Base-by-base conservation (phyloP, 2,797 vertebrate genomes). In the Pogonophryne albipinna region DNA sequence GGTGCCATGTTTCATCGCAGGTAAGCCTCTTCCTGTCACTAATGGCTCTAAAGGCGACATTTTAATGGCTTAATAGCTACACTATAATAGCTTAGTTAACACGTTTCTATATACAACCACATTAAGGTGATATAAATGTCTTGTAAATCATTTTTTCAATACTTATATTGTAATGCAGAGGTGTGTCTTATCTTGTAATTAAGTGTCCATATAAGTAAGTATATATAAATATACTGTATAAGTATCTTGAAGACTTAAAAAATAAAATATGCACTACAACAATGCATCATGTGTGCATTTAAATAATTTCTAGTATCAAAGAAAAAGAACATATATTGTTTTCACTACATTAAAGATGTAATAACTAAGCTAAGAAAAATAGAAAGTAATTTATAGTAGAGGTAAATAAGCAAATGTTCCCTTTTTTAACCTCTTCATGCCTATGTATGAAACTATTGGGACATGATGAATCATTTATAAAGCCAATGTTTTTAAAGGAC, bases 1-100 rank as follows among this genome's bases (percentile, higher is more conserved):
- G 6, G 95, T 98, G 70, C 96, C 96, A 11, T 99, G 97, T 59
- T 99, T 97, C 75, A 79, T 94, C 47, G 95, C 95, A 76, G 97
- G 97, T 98, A 14, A 58, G 87, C 85, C 20, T 31, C 20, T 11
- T 47, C 11, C 17, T 27, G 1, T 23, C 45, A 70, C 7, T 42
- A 16, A 6, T 10, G 12, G 14, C 45, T 59, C 52, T 9, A 5
- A 10, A 16, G 38, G 31, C 14, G 1, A 1, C 34, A 38, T 38
- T 38, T 9, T 1, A 38, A 9, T 38, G 34, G 34, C 8, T 38
- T 9, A 38, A 38, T 38, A 38, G 34, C 34, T 7, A 34, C 4
- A 34, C 31, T 38, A 7, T 38, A 38, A 38, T 38, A 38, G 6
- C 8, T 38, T 38, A 38, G 34, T 7, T 7, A 38, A 38, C 34